Conservation (phyloP, 2,797 vertebrate species). For the Borostomias antarcticus region DNA sequence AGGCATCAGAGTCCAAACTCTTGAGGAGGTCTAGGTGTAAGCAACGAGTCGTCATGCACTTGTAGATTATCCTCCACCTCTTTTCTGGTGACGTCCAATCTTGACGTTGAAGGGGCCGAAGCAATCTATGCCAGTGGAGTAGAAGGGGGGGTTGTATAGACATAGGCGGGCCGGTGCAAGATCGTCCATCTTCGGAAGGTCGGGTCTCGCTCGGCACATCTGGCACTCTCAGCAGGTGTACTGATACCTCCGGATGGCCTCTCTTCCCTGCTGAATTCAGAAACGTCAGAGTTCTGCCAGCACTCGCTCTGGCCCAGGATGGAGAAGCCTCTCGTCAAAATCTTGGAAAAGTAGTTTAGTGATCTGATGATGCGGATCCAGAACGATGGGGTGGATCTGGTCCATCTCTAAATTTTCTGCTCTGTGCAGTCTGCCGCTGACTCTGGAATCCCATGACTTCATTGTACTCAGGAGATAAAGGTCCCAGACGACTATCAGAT, state of each 20-base stretch:
- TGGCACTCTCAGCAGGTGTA: neutral
- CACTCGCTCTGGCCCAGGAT: slow-evolving; percentile 1
- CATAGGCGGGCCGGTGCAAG: neutral
- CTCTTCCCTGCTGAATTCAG: neutral
- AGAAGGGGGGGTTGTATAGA: slow-evolving; percentile 1
- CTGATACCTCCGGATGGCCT: slow-evolving; percentile 8
- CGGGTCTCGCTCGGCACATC: too few relatives aligned
- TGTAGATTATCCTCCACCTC: neutral
- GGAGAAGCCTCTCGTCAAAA: neutral
- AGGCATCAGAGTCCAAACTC: slow-evolving; percentile 7
- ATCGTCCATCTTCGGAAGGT: slow-evolving; percentile 7
- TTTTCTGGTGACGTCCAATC: neutral
- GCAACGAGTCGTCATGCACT: neutral
- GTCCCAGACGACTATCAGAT: neutral
- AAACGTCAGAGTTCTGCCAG: neutral
- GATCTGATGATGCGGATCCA: neutral
- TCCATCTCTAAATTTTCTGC: neutral
- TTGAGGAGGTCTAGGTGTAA: slow-evolving; percentile 17
- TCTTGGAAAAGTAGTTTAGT: slow-evolving; percentile 1
- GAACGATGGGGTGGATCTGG: neutral
- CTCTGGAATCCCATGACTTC: neutral
- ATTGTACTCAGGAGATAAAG: neutral
- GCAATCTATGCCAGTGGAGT: slow-evolving; percentile 1
- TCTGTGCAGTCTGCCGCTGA: neutral
- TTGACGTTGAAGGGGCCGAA: too few relatives aligned